Evolutionary conservation across 2,797 vertebrate species (phyloP), one percentile per base, ranked within the genome.

Genomic region (Champsocephalus esox): DNA sequence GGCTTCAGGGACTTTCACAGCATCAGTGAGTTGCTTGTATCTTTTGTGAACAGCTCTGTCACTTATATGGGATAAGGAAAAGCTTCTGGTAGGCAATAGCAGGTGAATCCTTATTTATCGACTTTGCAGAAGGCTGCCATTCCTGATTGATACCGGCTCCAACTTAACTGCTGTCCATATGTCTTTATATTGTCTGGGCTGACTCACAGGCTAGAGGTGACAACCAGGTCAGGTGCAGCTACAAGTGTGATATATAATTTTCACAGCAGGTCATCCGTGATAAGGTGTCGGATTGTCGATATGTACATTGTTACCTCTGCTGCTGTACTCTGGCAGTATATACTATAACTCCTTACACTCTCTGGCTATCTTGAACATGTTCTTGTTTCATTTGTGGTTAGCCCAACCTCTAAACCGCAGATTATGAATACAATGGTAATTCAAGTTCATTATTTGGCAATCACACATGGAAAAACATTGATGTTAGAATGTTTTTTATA

Each of bases 41-140:
- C 79, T 79, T 86, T 85, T 77, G 60, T 79, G 82, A 91, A 87
- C 87, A 88, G 59, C 66, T 88, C 72, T 87, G 81, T 91, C 86
- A 83, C 69, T 83, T 84, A 73, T 81, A 70, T 61, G 75, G 69
- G 82, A 64, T 41, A 71, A 81, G 85, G 75, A 80, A 84, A 84
- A 73, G 77, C 80, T 82, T 77, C 79, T 90, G 88, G 85, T 89
- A 88, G 81, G 78, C 84, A 81, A 73, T 87, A 79, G 81, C 79
- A 83, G 85, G 84, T 85, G 78, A 91, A 89, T 87, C 79, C 81
- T 84, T 89, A 89, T 92, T 92, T 89, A 90, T 91, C 24, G 85
- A 85, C 81, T 87, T 74, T 89, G 86, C 73, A 77, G 81, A 70
- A 52, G 70, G 70, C 83, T 89, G 82, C 63, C 79, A 79, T 81